Evolutionary conservation across 2,888 invertebrate species (phyloP), one percentile per base, ranked within the genome.

Genomic region (Sminthurinus aureus): DNA sequence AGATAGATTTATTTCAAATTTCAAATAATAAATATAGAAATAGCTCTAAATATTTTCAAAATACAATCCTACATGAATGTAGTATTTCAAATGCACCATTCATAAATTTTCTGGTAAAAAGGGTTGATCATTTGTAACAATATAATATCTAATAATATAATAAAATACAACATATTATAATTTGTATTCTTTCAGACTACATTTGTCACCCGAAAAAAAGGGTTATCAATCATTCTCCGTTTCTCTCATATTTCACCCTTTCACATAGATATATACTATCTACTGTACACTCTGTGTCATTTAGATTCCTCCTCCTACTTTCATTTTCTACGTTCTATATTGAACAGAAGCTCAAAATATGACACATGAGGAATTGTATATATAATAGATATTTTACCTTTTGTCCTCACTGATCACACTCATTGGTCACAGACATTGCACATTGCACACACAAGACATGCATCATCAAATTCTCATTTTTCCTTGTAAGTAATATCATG

Each of bases 381-480:
- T 38, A 38, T 38, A 38, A 38, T 38, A 38, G 38, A 38, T 38
- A 73, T 73, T 73, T 73, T 73, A 76, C 58, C 58, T 76, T 38
- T 58, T 51, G 58, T 76, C 58, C 9, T 71, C 38, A 51, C 58
- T n/a, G 22, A 58, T 50, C 75, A 75, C 22, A 52, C 76, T 51
- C 76, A 76, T 76, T 76, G 76, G 76, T 52, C 58, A 76, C 76
- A 75, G 50, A 18, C 51, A 26, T 18, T 73, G 26, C 18, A 22
- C 22, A 26, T 38, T 38, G 38, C 38, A 51, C 50, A n/a, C 50
- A 75, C 75, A 75, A n/a, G 58, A 76, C 76, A 76, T 76, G 58
- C 22, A 51, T 76, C 76, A 76, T 76, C 52, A 58, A 76, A 76
- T 76, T 11, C 76, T 76, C 76, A 76, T 76, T 76, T 76, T 76